Evolutionary conservation across 2,113 vertebrate genomes (phyloP).

Genomic region (Otocyon megalotis): DNA sequence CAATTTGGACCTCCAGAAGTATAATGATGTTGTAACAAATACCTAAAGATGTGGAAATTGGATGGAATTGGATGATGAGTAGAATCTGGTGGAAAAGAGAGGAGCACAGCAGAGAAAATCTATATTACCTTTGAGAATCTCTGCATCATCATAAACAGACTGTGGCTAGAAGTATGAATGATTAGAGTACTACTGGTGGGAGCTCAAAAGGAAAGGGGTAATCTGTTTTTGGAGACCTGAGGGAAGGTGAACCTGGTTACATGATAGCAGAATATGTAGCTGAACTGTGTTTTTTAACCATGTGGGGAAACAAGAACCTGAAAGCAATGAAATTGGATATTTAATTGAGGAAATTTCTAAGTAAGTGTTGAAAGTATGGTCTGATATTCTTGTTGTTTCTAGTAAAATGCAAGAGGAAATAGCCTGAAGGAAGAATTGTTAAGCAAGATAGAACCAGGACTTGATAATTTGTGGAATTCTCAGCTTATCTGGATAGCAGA

Average conservation of each 20-base stretch:
- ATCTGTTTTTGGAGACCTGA: neutral
- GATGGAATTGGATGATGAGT: neutral
- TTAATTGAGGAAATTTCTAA: neutral
- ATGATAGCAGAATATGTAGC: neutral
- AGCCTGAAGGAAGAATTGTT: neutral
- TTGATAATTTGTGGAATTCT: neutral
- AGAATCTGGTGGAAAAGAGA: neutral
- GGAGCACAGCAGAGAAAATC: neutral
- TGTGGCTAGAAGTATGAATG: neutral
- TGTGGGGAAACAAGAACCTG: neutral
- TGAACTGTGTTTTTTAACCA: neutral
- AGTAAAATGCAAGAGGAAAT: neutral
- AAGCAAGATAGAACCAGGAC: neutral
- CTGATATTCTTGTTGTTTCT: neutral
- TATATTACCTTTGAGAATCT: neutral
- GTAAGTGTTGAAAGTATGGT: neutral
- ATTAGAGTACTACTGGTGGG: neutral
- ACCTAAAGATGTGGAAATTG: neutral
- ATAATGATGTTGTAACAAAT: neutral
- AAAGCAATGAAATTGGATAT: neutral
- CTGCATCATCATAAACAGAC: neutral
- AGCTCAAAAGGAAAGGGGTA: neutral
- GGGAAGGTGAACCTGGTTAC: neutral
- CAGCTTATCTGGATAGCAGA: neutral
- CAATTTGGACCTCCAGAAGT: neutral